Evolutionary conservation across 2,797 vertebrate genomes (phyloP), one percentile per base, ranked within the genome.

Genomic region (Aeoliscus strigatus): DNA sequence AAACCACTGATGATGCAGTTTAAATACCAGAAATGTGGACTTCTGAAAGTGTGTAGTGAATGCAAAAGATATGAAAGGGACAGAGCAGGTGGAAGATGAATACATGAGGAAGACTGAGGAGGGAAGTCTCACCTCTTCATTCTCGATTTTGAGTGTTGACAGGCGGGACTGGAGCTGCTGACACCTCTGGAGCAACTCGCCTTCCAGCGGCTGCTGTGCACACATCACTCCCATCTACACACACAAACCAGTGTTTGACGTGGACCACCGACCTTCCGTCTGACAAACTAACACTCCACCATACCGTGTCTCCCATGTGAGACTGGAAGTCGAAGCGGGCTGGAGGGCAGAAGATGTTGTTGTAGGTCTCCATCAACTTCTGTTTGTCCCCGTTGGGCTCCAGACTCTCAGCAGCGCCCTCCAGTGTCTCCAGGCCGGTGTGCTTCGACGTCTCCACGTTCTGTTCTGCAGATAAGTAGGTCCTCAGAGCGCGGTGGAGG

Each of bases 261-360:
- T 9, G 13, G 12, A 8, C 9, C 4, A 27, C 14, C 1, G 1
- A 8, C 9, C 10, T 21, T 11, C 6, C 12, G 15, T 4, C 17
- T 9, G 9, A 38, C 12, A n/a, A 10, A 43, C 23, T 12, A 29
- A 37, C 14, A 17, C n/a, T 6, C 8, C 39, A 33, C 25, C 9
- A 2, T 66, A 98, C 96, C 92, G 84, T 92, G 51, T 99, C 96
- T 16, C 96, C 96, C 94, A 98, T 98, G 55, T 99, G 96, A 0
- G 95, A 94, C 87, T 98, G 96, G 79, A 98, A 99, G 68, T 99
- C 96, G 9, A 98, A 99, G 73, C 94, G 93, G 82, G 92, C 90
- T 3, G 96, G 94, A 0, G 93, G 94, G 16, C 96, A 99, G 89
- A 99, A 99, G 73, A 97, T 91, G 0, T 88, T 97, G 85, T 98